Conservation (phyloP, 2,797 vertebrate genomes). For the Anguilla obscura region DNA sequence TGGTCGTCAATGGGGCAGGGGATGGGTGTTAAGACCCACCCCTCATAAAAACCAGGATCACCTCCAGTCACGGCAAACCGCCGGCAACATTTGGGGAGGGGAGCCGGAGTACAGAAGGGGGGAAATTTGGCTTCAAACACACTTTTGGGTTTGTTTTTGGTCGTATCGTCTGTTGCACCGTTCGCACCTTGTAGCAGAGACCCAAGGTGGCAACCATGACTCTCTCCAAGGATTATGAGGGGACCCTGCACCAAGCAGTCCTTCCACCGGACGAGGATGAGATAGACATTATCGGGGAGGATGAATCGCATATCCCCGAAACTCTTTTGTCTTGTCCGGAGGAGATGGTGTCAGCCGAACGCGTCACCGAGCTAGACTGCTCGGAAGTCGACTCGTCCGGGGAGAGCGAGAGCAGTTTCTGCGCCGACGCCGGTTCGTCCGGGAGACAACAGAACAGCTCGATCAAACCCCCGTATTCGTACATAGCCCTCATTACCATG, state of each 20-base stretch:
- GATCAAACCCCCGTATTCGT: conserved; percentile 87
- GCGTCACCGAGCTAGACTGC: conserved; percentile 56
- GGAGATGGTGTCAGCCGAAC: conserved; percentile 55
- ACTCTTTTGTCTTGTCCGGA: conserved; percentile 46
- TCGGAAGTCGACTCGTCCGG: conserved; percentile 63
- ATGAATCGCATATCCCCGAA: conserved; percentile 47
- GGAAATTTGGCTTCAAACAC: not conserved
- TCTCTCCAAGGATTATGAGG: conserved; percentile 64
- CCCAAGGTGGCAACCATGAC: conserved; percentile 61
- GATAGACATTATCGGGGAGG: conserved; percentile 69
- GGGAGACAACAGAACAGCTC: conserved; percentile 58
- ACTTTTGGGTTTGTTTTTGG: conserved; percentile 26
- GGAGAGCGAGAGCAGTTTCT: conserved; percentile 65
- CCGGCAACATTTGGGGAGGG: conserved; percentile 1
- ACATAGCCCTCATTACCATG: conserved; percentile 93
- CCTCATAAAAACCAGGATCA: conserved; percentile 66
- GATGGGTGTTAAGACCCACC: conserved; percentile 47
- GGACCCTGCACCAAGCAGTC: conserved; percentile 50
- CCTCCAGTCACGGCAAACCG: conserved; percentile 43
- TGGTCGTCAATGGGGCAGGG: conserved; percentile 62
- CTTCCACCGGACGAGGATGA: conserved; percentile 63
- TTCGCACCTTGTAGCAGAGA: conserved; percentile 30
- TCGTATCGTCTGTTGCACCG: conserved; percentile 22
- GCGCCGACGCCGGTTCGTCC: conserved; percentile 52
- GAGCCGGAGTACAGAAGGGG: not conserved